A percentile compares a stretch with the other conserved stretches of the same genome.
phyloP scores from a whole-genome alignment of 2,113 vertebrate species.

The rat (Rattus norvegicus) region GRCr8 NC_086019.1:212688001-212688500 shows the following conservation, averaged over 20 bases:
- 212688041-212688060: neutral
- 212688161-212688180: slow-evolving; percentile 91
- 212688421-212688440: neutral
- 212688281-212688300: neutral
- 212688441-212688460: neutral
- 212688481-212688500: neutral
- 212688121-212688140: slow-evolving; percentile 90
- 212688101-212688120: slow-evolving; percentile 91
- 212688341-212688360: neutral
- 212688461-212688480: neutral
- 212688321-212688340: neutral
- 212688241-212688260: slow-evolving; percentile 37
- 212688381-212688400: neutral
- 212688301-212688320: neutral
- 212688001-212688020: slow-evolving; percentile 83
- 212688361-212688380: neutral
- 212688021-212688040: neutral
- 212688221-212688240: neutral
- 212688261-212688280: neutral
- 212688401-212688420: neutral
- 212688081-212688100: slow-evolving; percentile 37
- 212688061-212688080: neutral
- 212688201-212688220: slow-evolving; percentile 81
- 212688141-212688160: slow-evolving; percentile 89
- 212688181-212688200: slow-evolving; percentile 84